Percentiles rank a stretch among this genome's conserved stretches.
Conservation (phyloP, 2,888 invertebrate species). For the Allophyes oxyacanthae region DNA sequence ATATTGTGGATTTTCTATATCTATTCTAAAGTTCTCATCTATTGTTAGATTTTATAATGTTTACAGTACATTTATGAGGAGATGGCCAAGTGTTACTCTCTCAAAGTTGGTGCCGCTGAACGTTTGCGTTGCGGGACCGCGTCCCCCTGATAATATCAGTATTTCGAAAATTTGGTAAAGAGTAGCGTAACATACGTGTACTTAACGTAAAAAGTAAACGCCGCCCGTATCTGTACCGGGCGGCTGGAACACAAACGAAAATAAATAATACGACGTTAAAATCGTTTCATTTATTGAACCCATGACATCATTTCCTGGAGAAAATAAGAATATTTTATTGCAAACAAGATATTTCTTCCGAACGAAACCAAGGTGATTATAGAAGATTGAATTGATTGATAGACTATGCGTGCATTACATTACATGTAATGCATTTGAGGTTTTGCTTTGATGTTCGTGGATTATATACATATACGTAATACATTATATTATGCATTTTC, state of each 20-base stretch:
- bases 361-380: no score
- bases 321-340: no score
- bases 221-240: conserved; percentile 81
- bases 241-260: conserved; percentile 84
- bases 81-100: conserved; percentile 69
- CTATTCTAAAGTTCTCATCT: conserved; percentile 45
- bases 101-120: conserved; percentile 77
- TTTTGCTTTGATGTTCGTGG: no score
- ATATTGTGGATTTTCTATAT: conserved; percentile 53
- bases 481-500: no score
- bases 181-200: conserved; percentile 86
- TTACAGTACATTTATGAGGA: conserved; percentile 57
- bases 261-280: conserved; percentile 88
- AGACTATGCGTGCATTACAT: no score
- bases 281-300: conserved; percentile 69
- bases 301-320: neutral
- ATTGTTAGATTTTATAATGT: conserved; percentile 63
- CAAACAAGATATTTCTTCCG: no score
- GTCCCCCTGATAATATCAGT: conserved; percentile 85
- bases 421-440: no score
- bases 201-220: conserved; percentile 77
- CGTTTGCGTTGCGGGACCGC: conserved; percentile 83
- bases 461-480: no score
- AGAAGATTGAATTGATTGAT: no score
- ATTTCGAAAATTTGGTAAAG: conserved; percentile 87